Base-by-base conservation (phyloP, 2,888 invertebrate genomes). In the Dasysyrphus tricinctus region DNA sequence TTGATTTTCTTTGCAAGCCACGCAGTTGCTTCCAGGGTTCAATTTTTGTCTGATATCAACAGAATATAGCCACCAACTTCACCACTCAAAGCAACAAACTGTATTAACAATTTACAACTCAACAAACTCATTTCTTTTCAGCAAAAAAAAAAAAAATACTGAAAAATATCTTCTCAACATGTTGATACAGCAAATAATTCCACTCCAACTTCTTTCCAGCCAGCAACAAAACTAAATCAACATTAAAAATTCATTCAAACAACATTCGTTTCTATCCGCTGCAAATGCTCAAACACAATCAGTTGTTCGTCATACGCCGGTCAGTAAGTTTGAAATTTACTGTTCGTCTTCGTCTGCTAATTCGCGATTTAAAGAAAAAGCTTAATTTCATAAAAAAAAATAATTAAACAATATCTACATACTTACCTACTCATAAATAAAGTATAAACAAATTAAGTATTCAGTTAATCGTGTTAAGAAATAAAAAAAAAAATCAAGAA, bases 301-400 rank as follows among this genome's bases (percentile, higher is more conserved):
- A 85, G 85, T 85, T 81, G 85, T 74, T 81, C 56, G 69, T 70
- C 77, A 85, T 69, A 85, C 85, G 81, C 85, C 85, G 85, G 85
- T 85, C 63, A 37, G 63, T 54, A 7, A 67, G 49, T 49, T 37
- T 19, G 24, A 49, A 67, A 37, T 34, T 49, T 67, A 14, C 65
- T 65, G 65, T 67, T 67, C 24, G 42, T 61, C 61, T 39, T 61
- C 24, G 37, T 3, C 6, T 14, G 24, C 24, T 24, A 24, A 63
- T 16, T 67, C 67, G 49, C 34, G 49, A 49, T 32, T 47, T 16
- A 34, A 34, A 34, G 9, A 67, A 49, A 37, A 49, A 34, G 3
- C 1, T 44, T 16, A 44, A 44, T 29, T 59, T 37, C 34, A 39
- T 19, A 37, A 16, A 9, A 57, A 57, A 57, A 9, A 16, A 34